Conservation (phyloP, 37 sponge, comb jelly and placozoan species). For the Ephydatia muelleri region DNA sequence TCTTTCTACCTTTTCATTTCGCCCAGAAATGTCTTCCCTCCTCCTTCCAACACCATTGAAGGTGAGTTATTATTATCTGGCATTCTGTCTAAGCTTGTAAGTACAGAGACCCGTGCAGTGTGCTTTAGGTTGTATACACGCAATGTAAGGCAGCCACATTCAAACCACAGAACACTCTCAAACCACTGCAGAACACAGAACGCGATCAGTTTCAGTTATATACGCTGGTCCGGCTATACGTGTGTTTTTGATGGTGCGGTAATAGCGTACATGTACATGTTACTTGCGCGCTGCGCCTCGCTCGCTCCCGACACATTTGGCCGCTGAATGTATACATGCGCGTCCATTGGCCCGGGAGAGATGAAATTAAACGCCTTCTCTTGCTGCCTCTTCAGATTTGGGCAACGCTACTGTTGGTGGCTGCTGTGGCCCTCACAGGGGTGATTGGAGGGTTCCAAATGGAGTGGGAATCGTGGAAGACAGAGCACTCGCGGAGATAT, state of each 20-base stretch:
- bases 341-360: too few species aligned
- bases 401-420: not conserved
- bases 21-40: not conserved
- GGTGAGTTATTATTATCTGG: not conserved
- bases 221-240: constrained; percentile 14
- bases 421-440: not conserved
- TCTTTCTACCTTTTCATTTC: not conserved
- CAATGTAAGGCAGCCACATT: too few species aligned
- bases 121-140: too few species aligned
- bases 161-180: too few species aligned
- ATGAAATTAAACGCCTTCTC: too few species aligned
- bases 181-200: not conserved
- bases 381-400: not conserved
- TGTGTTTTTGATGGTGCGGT: constrained; percentile 29
- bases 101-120: not conserved
- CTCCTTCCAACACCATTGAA: not conserved
- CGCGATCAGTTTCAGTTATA: not conserved
- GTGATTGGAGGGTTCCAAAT: not conserved
- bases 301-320: too few species aligned
- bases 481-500: not conserved
- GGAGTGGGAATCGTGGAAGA: constrained; percentile 21
- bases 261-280: constrained; percentile 63
- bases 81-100: not conserved
- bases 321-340: constrained; percentile 11
- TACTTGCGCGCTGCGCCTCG: too few species aligned